Base-by-base conservation (phyloP, 2,113 vertebrate species). In the Romanogobio albipinnatus region DNA sequence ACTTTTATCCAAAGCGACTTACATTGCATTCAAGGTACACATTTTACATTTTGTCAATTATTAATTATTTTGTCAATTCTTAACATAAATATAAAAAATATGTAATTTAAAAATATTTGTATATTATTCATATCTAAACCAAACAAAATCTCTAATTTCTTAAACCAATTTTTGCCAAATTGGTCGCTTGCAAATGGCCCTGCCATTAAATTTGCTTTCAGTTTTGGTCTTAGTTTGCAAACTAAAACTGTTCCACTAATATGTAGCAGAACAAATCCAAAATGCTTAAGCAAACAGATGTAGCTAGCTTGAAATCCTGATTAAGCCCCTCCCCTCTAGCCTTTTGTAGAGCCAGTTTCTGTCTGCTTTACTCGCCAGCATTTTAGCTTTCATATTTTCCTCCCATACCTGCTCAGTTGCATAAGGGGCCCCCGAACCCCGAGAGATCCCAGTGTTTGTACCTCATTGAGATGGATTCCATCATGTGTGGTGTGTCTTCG, bases 401-500 rank as follows among this genome's bases (percentile, higher is more conserved):
- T 89, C 88, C 90, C 92, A 93, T 94, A 94, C 92, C 93, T 84
- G 91, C 94, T 94, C 93, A 92, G 90, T 93, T 93, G 92, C 90
- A 88, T 92, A 90, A 56, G 78, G 64, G 76, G 70, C 76, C 84
- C 84, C 80, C 6, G 7, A 15, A 1, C 51, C 51, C 59, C 17
- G 9, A 77, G 74, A 82, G 64, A 64, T 43, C 68, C 29, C 66
- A 51, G 24, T 82, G 79, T 77, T 86, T 43, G 36, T 56, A 17
- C 26, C 70, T 26, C 22, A 66, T n/a, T 47, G 17, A 76, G 71
- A 89, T 7, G 36, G 29, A 71, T 75, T 45, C 45, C 43, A 26
- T 76, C 24, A 10, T 58, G 36, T 56, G 47, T 77, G 62, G 75
- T 39, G n/a, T 3, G 9, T 82, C 78, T 33, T 78, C 15, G 47